A percentile compares a stretch with the other conserved stretches of the same genome.
Evolutionary conservation across 1,140 invertebrate species (phyloP).

Genomic region (Hylaeus anthracinus): DNA sequence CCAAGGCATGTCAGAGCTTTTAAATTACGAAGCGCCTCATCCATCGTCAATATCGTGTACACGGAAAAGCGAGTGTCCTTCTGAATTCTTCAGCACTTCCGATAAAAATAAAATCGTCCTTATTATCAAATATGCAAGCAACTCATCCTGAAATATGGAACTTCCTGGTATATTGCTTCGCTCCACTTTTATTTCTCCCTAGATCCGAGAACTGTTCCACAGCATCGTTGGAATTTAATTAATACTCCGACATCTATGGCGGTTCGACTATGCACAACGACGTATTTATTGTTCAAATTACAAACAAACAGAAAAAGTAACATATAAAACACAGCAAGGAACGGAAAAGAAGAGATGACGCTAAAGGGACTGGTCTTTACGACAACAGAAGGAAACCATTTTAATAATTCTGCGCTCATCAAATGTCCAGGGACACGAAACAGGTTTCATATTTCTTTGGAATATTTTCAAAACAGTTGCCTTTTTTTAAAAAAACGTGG

Average conservation of each 20-base stretch:
- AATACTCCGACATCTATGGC: not conserved
- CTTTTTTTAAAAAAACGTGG: no score
- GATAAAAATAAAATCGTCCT: no score
- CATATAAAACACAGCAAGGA: not conserved
- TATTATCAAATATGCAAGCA: not conserved
- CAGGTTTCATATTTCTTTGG: not conserved
- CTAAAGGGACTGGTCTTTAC: not conserved
- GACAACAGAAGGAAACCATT: not conserved
- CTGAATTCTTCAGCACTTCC: not conserved
- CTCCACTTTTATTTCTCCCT: not conserved
- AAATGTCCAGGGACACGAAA: not conserved
- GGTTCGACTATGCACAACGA: not conserved
- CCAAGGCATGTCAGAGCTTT: no score
- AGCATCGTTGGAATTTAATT: slow-evolving; percentile 24
- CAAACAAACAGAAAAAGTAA: no score
- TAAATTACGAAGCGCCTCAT: no score
- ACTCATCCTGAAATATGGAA: not conserved
- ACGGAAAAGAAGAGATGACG: not conserved
- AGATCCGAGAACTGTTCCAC: not conserved
- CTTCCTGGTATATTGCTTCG: not conserved
- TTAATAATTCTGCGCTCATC: not conserved
- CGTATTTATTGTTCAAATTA: not conserved
- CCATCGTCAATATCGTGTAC: no score
- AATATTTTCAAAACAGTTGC: not conserved
- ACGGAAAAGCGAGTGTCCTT: not conserved